Conservation (phyloP, 1,140 invertebrate species). For the Papilio polyxenes region DNA sequence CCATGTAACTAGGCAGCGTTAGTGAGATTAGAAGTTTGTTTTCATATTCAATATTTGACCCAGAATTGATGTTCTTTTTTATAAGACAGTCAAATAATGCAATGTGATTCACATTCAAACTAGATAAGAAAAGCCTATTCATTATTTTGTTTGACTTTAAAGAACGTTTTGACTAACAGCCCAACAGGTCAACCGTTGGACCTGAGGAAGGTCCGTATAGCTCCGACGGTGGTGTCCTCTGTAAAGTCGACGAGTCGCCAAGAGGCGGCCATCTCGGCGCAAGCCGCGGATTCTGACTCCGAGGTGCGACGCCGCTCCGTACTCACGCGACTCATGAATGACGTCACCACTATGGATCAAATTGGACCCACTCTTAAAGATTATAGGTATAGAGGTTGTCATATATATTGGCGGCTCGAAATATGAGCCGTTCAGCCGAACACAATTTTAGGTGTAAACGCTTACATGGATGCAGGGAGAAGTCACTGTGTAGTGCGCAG, state of each 20-base stretch:
- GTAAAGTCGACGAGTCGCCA: neutral
- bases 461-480: too few relatives aligned
- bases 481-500: neutral
- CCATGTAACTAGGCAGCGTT: too few relatives aligned
- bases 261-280: constrained; percentile 34
- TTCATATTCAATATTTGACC: too few relatives aligned
- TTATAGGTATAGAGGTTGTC: constrained; percentile 43
- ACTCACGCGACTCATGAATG: constrained; percentile 56
- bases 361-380: constrained; percentile 61
- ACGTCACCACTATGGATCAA: constrained; percentile 46
- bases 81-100: too few relatives aligned
- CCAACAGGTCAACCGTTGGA: neutral
- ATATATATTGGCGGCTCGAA: neutral
- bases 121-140: too few relatives aligned
- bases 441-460: too few relatives aligned
- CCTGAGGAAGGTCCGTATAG: constrained; percentile 63
- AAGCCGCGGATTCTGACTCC: constrained; percentile 45
- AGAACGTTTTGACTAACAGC: neutral
- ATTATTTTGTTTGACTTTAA: neutral
- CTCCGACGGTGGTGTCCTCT: constrained; percentile 29
- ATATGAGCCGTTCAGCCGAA: too few relatives aligned
- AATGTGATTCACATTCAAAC: too few relatives aligned
- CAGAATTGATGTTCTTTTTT: too few relatives aligned
- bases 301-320: constrained; percentile 51
- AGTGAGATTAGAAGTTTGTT: too few relatives aligned